A percentile compares a stretch with the other conserved stretches of the same genome.
Conservation (phyloP, 1,140 invertebrate species). For the Drosophila kanapiae region DNA sequence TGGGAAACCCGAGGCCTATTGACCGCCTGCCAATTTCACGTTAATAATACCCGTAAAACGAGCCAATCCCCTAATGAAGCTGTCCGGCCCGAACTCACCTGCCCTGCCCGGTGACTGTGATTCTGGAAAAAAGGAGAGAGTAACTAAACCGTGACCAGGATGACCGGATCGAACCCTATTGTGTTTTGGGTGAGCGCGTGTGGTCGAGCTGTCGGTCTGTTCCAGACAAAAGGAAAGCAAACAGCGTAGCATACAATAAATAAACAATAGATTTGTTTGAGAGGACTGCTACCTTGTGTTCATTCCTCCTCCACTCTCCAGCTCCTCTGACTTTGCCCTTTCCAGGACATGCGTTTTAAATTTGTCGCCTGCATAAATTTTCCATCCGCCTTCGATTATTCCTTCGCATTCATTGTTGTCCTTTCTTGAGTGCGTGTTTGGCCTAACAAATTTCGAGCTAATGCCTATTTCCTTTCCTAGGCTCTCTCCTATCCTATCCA, state of each 20-base stretch:
- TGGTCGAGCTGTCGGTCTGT: slow-evolving; percentile 25
- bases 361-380: slow-evolving; percentile 83
- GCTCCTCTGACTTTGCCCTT: slow-evolving; percentile 4
- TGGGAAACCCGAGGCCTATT: slow-evolving; percentile 42
- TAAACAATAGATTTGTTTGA: slow-evolving; percentile 73
- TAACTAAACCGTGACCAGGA: slow-evolving; percentile 40
- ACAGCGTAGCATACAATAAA: slow-evolving; percentile 77
- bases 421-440: slow-evolving; percentile 73
- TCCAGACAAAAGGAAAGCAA: slow-evolving; percentile 68
- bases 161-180: slow-evolving; percentile 29
- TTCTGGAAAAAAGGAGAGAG: slow-evolving; percentile 23
- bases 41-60: slow-evolving; percentile 76
- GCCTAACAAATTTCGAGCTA: slow-evolving; percentile 81
- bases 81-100: slow-evolving; percentile 54
- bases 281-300: slow-evolving; percentile 37
- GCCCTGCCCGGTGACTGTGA: slow-evolving; percentile 23
- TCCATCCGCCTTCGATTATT: slow-evolving; percentile 63
- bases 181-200: slow-evolving; percentile 48
- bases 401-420: slow-evolving; percentile 34
- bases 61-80: slow-evolving; percentile 69
- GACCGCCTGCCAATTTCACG: slow-evolving; percentile 54
- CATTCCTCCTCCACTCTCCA: not conserved
- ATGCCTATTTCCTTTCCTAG: slow-evolving; percentile 74
- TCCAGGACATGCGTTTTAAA: slow-evolving; percentile 78
- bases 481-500: slow-evolving; percentile 44